Base-by-base conservation (phyloP, 2,797 vertebrate genomes). In the Sarcophilus harrisii region DNA sequence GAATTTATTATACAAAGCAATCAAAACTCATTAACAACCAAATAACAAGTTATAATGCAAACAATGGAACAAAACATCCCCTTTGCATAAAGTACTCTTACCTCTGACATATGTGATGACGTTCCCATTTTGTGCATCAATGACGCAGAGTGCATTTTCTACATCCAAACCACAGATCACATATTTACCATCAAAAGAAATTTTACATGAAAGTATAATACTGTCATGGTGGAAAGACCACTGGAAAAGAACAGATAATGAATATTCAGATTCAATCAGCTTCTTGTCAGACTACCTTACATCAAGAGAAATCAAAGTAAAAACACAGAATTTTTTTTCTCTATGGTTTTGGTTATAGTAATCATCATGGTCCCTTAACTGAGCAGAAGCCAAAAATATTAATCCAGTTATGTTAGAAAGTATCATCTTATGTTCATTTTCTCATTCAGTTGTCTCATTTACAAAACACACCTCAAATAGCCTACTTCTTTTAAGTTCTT, bases 171-270 rank as follows among this genome's bases (percentile, higher is more conserved):
- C 97, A 1, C 97, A 98, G 4, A 98, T 98, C 0, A 99, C 96
- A 0, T 98, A 98, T 91, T 98, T 99, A 4, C 99, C 98, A 16
- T 99, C 98, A 11, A 95, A 94, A 18, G 99, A 99, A 58, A 98
- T 96, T 96, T 98, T 98, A 93, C 99, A 99, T 90, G 99, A 99
- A 30, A 98, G 98, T 73, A 99, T 66, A 90, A 99, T 97, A 49
- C 98, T 98, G 3, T 98, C 98, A 8, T 98, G 97, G 14, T 90
- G 59, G 14, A 96, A 93, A 60, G 98, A 97, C 99, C 99, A 99
- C 99, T 99, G 96, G 14, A 98, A 93, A 3, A 90, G 90, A 93
- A 95, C 90, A 93, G 73, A 5, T 29, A 91, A 90, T 95, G 87
- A 59, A 57, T 95, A 94, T 55, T 92, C 28, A 30, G 9, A 90